These are phyloP conservation scores for Xiphorhynchus elegans DNA, from an alignment of 2,113 vertebrate species.

Conservation along the genomic window DNA sequence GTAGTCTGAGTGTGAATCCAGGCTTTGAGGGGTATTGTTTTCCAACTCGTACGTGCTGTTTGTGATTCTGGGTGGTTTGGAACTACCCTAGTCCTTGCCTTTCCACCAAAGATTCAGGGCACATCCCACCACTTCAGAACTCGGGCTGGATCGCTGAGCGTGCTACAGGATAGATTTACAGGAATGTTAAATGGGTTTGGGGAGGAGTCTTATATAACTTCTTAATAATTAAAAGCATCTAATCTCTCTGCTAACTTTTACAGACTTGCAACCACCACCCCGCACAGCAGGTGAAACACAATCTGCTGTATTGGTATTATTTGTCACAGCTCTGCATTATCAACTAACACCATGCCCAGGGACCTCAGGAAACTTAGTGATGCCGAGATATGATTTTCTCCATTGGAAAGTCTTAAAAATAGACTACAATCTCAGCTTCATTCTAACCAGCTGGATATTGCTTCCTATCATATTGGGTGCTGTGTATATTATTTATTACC, in stretches of 20 bases:
- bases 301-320: not conserved
- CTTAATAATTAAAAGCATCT: constrained; percentile 46
- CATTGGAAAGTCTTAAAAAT: not conserved
- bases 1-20: not conserved
- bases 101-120: not conserved
- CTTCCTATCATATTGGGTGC: constrained; percentile 5
- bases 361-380: not conserved
- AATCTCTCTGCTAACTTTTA: constrained; percentile 45
- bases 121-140: not conserved
- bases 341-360: not conserved
- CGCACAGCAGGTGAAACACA: not conserved
- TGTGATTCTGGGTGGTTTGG: not conserved
- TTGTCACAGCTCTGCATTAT: not conserved
- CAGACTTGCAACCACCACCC: not conserved
- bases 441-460: not conserved
- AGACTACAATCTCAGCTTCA: not conserved
- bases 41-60: not conserved
- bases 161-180: constrained; percentile 18
- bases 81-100: not conserved
- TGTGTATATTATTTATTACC: constrained; percentile 47
- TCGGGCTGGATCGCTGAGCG: rapidly evolving
- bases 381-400: not conserved
- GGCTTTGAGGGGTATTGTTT: not conserved
- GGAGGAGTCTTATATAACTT: constrained; percentile 21
- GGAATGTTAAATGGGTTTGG: constrained; percentile 11